phyloP scores from a whole-genome alignment of 53 echinoderm and acorn worm species.

The Stichopus horrens region DNA sequence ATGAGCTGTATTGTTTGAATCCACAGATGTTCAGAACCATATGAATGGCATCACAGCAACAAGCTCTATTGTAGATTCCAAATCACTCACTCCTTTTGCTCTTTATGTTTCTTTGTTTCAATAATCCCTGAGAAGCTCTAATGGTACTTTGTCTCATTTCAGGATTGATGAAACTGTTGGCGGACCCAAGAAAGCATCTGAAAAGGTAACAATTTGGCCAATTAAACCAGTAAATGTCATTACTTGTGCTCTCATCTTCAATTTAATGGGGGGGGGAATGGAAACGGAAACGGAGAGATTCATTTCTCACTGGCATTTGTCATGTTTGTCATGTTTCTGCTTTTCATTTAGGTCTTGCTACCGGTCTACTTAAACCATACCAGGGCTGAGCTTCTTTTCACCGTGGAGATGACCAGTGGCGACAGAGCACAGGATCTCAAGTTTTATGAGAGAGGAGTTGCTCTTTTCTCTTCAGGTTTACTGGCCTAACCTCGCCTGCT shows the following conservation, averaged over 20 bases:
- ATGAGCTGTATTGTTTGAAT: no score
- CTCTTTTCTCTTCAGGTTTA: slow-evolving; percentile 85
- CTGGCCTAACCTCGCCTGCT: slow-evolving; percentile 53
- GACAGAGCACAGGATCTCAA: slow-evolving; percentile 69
- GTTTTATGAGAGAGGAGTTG: slow-evolving; percentile 98
- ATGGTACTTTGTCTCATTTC: background rate
- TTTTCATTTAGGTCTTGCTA: slow-evolving; percentile 67
- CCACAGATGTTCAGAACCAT: background rate
- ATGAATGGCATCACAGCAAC: background rate
- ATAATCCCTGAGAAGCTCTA: background rate
- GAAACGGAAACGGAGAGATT: background rate
- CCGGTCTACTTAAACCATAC: slow-evolving; percentile 99
- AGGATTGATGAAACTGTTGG: slow-evolving; percentile 40
- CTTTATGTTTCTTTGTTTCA: no score
- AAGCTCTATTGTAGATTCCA: no score
- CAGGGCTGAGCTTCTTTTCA: slow-evolving; percentile 92
- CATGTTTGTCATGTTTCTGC: background rate
- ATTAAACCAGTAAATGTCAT: background rate
- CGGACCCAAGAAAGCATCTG: slow-evolving; percentile 21
- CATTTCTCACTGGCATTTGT: background rate
- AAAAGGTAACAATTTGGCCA: slow-evolving; percentile 41
- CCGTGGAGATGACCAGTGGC: slow-evolving; percentile 77
- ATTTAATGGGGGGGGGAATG: background rate
- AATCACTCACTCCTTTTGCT: no score
- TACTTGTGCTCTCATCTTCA: background rate